Evolutionary conservation across 2,113 vertebrate species (phyloP).

Genomic region (Spea bombifrons): DNA sequence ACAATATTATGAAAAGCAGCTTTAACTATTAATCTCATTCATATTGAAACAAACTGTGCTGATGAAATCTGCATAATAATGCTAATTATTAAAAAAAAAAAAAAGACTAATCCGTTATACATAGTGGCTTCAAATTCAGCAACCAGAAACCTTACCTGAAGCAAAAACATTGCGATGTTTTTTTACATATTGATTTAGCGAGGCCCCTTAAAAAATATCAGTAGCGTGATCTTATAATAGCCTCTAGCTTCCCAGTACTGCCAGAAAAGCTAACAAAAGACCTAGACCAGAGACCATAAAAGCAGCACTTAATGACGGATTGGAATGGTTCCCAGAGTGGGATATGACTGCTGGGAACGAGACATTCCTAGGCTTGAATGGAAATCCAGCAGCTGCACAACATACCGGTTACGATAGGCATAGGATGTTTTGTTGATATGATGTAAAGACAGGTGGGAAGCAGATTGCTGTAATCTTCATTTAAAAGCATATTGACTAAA

Average conservation of each 20-base stretch:
- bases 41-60: too few relatives aligned
- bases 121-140: not conserved
- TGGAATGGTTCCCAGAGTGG: conserved; percentile 34
- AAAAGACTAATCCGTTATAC: not conserved
- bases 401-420: conserved; percentile 29
- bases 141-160: not conserved
- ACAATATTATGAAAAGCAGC: too few relatives aligned
- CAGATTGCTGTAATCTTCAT: not conserved
- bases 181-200: conserved; percentile 9
- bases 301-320: conserved; percentile 33
- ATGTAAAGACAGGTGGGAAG: conserved; percentile 34
- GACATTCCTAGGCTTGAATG: conserved; percentile 33
- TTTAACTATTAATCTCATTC: too few relatives aligned
- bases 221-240: conserved; percentile 39
- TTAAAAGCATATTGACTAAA: not conserved
- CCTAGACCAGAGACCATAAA: conserved; percentile 40
- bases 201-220: conserved; percentile 25
- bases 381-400: conserved; percentile 34
- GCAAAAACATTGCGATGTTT: conserved; percentile 7
- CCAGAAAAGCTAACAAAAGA: conserved; percentile 44
- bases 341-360: conserved; percentile 31
- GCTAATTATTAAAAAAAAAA: too few relatives aligned
- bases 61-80: too few relatives aligned
- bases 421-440: conserved; percentile 4
- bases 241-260: conserved; percentile 17